phyloP scores from a whole-genome alignment of 1,140 invertebrate genomes.

The Sitodiplosis mosellana region DNA sequence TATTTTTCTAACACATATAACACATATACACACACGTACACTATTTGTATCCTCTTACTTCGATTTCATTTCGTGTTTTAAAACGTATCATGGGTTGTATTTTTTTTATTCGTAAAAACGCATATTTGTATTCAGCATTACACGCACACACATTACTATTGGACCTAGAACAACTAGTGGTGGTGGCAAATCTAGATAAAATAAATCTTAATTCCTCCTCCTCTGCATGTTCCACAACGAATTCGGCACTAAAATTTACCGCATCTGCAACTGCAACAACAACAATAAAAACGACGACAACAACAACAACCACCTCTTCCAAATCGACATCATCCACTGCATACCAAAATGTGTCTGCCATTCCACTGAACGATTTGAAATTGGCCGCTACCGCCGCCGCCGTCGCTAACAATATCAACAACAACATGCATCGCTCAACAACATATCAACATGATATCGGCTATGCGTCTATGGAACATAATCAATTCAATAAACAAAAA shows the following conservation, averaged over 20 bases:
- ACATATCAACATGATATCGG: too few species aligned
- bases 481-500: too few species aligned
- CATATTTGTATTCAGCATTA: slow-evolving; percentile 32
- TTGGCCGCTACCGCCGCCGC: too few species aligned
- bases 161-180: slow-evolving; percentile 35
- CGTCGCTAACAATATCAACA: background rate
- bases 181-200: slow-evolving; percentile 27
- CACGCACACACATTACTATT: slow-evolving; percentile 41
- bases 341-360: too few species aligned
- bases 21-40: background rate
- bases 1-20: background rate
- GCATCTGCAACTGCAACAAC: too few species aligned
- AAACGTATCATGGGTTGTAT: slow-evolving; percentile 9
- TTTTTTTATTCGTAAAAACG: slow-evolving; percentile 19
- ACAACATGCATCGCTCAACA: background rate
- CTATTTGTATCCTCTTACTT: background rate
- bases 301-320: too few species aligned
- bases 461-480: too few species aligned
- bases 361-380: too few species aligned
- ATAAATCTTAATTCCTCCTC: slow-evolving; percentile 27
- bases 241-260: slow-evolving; percentile 1
- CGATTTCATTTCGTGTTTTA: background rate
- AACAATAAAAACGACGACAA: too few species aligned
- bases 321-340: too few species aligned
- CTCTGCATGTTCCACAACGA: slow-evolving; percentile 15